Evolutionary conservation across 2,113 vertebrate genomes (phyloP).

Genomic region (Pogona vitticeps): DNA sequence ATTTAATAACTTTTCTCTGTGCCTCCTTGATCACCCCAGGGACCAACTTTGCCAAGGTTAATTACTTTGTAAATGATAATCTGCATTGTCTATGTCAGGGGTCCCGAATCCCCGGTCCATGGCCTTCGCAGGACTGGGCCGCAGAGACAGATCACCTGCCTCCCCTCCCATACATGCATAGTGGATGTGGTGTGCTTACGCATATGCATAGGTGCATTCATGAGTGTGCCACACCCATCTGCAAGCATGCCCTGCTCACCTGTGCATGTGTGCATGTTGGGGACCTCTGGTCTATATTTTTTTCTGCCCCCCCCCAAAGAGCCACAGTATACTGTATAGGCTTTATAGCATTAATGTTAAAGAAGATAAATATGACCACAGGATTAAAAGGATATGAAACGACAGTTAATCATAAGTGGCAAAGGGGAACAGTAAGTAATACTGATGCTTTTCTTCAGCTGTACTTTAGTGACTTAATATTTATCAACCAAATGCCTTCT

Average conservation of each 20-base stretch:
- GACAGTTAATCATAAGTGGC: background rate
- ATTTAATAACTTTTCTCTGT: background rate
- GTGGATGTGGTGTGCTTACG: too few species aligned
- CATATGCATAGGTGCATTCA: too few species aligned
- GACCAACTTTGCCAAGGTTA: background rate
- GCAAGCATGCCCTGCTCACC: too few species aligned
- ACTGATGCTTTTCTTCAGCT: background rate
- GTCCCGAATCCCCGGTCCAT: too few species aligned
- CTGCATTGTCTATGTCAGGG: background rate
- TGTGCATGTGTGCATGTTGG: too few species aligned
- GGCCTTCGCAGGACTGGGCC: too few species aligned
- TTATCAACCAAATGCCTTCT: background rate
- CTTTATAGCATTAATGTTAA: background rate
- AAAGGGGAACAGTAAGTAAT: fast-evolving
- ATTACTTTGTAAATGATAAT: background rate
- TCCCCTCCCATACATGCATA: too few species aligned
- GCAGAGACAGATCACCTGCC: too few species aligned
- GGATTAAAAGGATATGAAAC: background rate
- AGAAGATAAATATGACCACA: background rate
- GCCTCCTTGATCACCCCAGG: background rate
- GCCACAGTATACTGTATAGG: constrained; percentile 1
- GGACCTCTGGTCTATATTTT: too few species aligned
- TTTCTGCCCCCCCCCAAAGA: too few species aligned
- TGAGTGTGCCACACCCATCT: too few species aligned
- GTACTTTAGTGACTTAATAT: background rate